Evolutionary conservation across 2,113 vertebrate species (phyloP), one percentile per base, ranked within the genome.

Genomic region (Perognathus longimembris): DNA sequence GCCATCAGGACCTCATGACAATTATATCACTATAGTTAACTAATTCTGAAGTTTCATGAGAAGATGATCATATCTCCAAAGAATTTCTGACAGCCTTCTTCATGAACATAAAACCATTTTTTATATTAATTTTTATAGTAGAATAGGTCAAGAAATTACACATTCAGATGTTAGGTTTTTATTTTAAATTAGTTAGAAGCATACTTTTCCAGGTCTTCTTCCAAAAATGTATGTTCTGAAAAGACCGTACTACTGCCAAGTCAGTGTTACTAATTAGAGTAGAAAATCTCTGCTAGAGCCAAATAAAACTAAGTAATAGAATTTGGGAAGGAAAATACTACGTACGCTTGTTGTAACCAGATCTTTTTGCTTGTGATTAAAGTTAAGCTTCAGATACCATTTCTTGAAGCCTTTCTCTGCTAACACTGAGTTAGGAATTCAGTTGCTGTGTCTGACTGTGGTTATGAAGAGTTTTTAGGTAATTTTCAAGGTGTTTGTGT

Each of bases 111-210:
- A 85, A 77, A 34, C 4, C 61, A 32, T 66, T 81, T 54, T 82
- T 77, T 69, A 5, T 67, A 66, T 79, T 85, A 54, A 50, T 79
- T 73, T 34, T 59, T 94, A 61, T 30, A 64, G 32, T 63, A 85
- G n/a, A 87, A 38, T 73, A 38, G 76, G 7, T 45, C 42, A 73
- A 78, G 66, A 63, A 71, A 85, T 86, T 92, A 90, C 18, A 77
- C 85, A 85, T 89, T 91, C 10, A 90, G 64, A 59, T 85, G 3
- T 61, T 70, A 84, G 17, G 24, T 80, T 94, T 84, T 94, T 66
- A 57, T 94, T 91, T 86, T 84, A 87, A 85, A 85, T 88, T 92
- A 86, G 87, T 79, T 42, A 92, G 91, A 70, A 22, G 89, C 66
- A 3, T 86, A 24, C 22, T 84, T 70, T 86, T 59, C 59, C 36